Conservation (phyloP, 2,797 vertebrate genomes). For the Siniperca scherzeri region DNA sequence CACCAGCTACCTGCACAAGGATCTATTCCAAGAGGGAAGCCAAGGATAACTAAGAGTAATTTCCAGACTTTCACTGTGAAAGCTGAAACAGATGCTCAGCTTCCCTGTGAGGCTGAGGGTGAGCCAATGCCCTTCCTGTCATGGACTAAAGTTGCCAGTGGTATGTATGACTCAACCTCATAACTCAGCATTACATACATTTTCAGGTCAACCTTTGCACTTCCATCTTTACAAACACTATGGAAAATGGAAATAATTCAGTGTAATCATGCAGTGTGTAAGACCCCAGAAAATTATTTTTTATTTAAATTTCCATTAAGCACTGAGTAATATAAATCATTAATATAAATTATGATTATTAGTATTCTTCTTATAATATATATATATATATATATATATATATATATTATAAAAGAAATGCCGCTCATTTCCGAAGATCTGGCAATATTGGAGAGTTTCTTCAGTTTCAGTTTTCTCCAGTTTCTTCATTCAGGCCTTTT, state of each 20-base stretch:
- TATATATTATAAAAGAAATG: no score
- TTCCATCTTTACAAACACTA: background rate
- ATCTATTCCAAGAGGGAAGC: conserved; percentile 77
- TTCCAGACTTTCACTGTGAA: conserved; percentile 83
- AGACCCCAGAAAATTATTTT: background rate
- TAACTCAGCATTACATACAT: background rate
- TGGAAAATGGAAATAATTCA: background rate
- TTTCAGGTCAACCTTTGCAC: background rate
- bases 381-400: background rate
- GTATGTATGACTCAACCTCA: conserved; percentile 81
- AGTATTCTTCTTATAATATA: background rate
- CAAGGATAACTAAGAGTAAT: conserved; percentile 82
- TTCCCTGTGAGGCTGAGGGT: conserved; percentile 89
- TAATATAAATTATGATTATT: background rate
- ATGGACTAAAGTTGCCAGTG: conserved; percentile 93
- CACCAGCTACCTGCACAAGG: conserved; percentile 70
- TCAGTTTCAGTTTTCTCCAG: no score
- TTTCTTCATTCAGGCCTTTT: background rate
- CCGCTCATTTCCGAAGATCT: no score
- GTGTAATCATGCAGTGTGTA: background rate
- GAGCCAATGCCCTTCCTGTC: conserved; percentile 89
- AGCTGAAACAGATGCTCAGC: conserved; percentile 85
- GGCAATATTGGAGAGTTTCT: background rate
- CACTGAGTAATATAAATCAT: background rate
- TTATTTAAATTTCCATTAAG: background rate